Percentiles rank a stretch among this genome's conserved stretches.
Evolutionary conservation across 2,888 invertebrate genomes (phyloP).

Genomic region (Nomada goodeniana): DNA sequence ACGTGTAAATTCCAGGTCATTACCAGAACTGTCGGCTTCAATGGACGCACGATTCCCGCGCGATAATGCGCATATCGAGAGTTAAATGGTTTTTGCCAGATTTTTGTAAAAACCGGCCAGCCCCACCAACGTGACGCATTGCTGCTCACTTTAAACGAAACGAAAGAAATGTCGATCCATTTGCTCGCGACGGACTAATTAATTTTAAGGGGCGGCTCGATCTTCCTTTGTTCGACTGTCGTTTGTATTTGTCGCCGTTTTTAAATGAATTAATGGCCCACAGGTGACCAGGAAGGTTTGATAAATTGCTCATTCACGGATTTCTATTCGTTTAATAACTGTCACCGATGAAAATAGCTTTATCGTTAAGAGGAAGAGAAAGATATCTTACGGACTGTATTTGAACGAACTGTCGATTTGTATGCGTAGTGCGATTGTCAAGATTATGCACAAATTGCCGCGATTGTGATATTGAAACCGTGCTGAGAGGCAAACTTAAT

Average conservation of each 20-base stretch:
- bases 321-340: too few relatives aligned
- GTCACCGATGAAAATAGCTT: too few relatives aligned
- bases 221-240: not conserved
- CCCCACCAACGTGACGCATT: not conserved
- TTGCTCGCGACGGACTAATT: not conserved
- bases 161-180: not conserved
- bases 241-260: not conserved
- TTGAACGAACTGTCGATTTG: too few relatives aligned
- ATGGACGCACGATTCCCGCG: conserved; percentile 30
- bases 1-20: conserved; percentile 36
- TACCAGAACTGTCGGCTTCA: conserved; percentile 37
- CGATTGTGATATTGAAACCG: too few relatives aligned
- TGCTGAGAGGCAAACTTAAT: too few relatives aligned
- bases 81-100: not conserved
- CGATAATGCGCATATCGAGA: conserved; percentile 2
- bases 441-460: too few relatives aligned
- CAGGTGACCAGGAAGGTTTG: not conserved
- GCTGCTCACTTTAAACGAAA: not conserved
- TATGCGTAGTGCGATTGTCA: too few relatives aligned
- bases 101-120: not conserved
- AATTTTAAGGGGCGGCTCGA: not conserved
- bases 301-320: too few relatives aligned
- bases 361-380: too few relatives aligned
- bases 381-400: too few relatives aligned
- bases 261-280: not conserved